phyloP scores from a whole-genome alignment of 2,797 vertebrate genomes.

The Brachyrhaphis roseni region DNA sequence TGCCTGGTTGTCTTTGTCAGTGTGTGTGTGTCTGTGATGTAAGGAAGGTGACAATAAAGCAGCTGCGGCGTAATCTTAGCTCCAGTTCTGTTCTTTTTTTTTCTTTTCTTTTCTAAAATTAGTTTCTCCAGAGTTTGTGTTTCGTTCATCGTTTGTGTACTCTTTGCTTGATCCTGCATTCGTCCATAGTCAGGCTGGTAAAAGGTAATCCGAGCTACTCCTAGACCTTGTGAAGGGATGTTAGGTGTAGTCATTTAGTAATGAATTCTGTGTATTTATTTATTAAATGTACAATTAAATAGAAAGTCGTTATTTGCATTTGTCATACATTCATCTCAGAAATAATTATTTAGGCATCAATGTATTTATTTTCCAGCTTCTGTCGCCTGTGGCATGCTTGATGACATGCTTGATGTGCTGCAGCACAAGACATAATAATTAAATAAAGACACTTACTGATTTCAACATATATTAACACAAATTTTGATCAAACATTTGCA shows the following conservation, averaged over 20 bases:
- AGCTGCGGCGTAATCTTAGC: neutral
- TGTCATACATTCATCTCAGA: neutral
- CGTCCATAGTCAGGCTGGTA: neutral
- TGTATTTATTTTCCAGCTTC: neutral
- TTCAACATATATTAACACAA: neutral
- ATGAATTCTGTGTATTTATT: neutral
- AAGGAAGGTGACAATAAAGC: neutral
- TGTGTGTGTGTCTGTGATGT: neutral
- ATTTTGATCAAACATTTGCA: neutral
- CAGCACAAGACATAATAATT: neutral
- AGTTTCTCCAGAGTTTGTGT: fast-evolving
- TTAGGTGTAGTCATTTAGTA: neutral
- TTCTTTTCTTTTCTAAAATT: neutral
- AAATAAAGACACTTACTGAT: neutral
- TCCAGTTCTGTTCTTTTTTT: neutral
- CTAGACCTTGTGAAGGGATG: neutral
- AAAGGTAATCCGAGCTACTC: neutral
- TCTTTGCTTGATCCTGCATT: neutral
- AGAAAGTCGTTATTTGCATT: neutral
- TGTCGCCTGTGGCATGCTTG: neutral
- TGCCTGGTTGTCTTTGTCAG: neutral
- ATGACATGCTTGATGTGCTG: neutral
- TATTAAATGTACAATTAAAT: neutral
- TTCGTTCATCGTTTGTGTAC: neutral
- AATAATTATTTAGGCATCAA: neutral